phyloP scores from a whole-genome alignment of 2,888 invertebrate genomes.

The Nomada goodeniana region DNA sequence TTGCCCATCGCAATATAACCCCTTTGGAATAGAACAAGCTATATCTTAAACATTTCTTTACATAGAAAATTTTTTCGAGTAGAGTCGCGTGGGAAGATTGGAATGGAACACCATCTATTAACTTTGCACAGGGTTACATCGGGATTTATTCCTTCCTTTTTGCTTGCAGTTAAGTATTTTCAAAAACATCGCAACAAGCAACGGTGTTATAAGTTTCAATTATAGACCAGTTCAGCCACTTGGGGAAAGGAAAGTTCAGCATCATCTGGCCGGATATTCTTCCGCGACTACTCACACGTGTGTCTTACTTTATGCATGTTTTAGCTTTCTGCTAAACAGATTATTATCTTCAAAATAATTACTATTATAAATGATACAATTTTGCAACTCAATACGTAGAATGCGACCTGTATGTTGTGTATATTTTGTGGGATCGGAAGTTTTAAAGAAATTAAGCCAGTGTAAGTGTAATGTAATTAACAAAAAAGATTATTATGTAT shows the following conservation, averaged over 20 bases:
- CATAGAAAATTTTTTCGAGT: too few species aligned
- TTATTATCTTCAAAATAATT: background rate
- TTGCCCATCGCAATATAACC: too few species aligned
- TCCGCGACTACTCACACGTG: constrained; percentile 16
- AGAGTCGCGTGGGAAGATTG: too few species aligned
- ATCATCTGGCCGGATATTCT: constrained; percentile 72
- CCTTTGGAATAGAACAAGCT: too few species aligned
- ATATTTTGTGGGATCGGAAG: background rate
- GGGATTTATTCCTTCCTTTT: background rate
- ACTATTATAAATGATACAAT: background rate
- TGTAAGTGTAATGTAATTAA: too few species aligned
- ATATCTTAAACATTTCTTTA: too few species aligned
- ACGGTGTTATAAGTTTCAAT: constrained; percentile 79
- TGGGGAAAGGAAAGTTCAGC: constrained; percentile 70
- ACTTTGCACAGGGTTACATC: background rate
- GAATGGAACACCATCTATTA: too few species aligned
- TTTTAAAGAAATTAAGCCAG: too few species aligned
- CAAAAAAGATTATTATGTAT: too few species aligned
- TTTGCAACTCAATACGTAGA: background rate
- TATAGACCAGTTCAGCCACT: constrained; percentile 84
- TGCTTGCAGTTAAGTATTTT: constrained; percentile 73
- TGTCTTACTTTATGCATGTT: constrained; percentile 28
- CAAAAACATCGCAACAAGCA: constrained; percentile 57
- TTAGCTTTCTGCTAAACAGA: constrained; percentile 32
- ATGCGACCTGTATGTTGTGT: background rate